Evolutionary conservation across 2,888 invertebrate genomes (phyloP).

Genomic region (Melipona bicolor): DNA sequence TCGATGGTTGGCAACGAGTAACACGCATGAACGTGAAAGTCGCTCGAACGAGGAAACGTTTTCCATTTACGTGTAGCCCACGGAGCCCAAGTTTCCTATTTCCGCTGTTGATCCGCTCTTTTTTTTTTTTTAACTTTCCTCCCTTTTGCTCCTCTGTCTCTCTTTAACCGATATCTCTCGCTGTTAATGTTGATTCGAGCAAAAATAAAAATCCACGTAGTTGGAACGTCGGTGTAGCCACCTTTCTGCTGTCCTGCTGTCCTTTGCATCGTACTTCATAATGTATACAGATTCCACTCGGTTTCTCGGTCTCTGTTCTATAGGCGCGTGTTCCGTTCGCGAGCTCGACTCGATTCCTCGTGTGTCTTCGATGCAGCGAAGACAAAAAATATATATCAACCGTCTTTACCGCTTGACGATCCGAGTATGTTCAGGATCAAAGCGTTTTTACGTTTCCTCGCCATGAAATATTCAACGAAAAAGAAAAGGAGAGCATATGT

Average conservation of each 20-base stretch:
- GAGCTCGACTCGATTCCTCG: not conserved
- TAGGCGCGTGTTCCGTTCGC: not conserved
- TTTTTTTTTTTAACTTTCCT: not conserved
- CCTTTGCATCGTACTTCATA: slow-evolving; percentile 21
- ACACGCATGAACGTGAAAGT: not conserved
- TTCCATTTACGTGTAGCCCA: slow-evolving; percentile 23
- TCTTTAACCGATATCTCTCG: not conserved
- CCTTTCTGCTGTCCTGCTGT: not conserved
- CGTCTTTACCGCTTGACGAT: slow-evolving; percentile 16
- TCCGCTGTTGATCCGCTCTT: not conserved
- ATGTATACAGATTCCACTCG: slow-evolving; percentile 32
- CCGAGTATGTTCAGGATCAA: slow-evolving; percentile 22
- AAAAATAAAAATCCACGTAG: slow-evolving; percentile 9
- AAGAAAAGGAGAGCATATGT: not conserved
- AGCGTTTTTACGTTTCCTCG: slow-evolving; percentile 6
- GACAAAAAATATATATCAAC: not conserved
- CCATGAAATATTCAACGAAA: slow-evolving; percentile 38
- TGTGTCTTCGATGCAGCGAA: not conserved
- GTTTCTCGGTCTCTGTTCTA: slow-evolving; percentile 15
- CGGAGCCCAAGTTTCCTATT: not conserved
- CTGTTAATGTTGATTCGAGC: slow-evolving; percentile 25
- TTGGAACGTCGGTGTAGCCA: slow-evolving; percentile 33
- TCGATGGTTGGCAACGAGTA: not conserved
- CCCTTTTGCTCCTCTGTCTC: not conserved
- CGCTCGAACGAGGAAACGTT: not conserved